Evolutionary conservation across 1,140 invertebrate genomes (phyloP).

Genomic region (Calosoma granatense): DNA sequence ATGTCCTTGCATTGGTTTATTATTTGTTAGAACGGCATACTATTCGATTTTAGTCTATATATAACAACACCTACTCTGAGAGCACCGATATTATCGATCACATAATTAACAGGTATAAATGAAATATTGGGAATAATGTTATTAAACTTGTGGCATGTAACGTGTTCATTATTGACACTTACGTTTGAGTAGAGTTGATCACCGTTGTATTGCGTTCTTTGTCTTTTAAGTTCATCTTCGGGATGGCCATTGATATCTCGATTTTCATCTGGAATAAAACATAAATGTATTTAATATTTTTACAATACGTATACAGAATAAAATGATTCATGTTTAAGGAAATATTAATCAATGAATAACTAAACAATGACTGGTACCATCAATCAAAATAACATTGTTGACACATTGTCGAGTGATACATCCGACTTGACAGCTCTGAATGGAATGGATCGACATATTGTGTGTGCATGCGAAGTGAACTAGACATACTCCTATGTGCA

Average conservation of each 20-base stretch:
- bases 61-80: too few species aligned
- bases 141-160: too few species aligned
- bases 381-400: neutral
- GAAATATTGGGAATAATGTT: too few species aligned
- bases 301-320: neutral
- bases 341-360: constrained; percentile 11
- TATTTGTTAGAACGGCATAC: too few species aligned
- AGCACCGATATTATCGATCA: too few species aligned
- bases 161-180: too few species aligned
- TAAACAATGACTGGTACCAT: constrained; percentile 6
- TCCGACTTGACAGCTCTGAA: neutral
- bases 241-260: constrained; percentile 72
- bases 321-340: constrained; percentile 1
- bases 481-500: too few species aligned
- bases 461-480: neutral
- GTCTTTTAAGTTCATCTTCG: constrained; percentile 77
- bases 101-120: too few species aligned
- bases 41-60: too few species aligned
- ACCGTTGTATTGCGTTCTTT: constrained; percentile 77
- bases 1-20: too few species aligned
- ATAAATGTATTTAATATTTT: constrained; percentile 17
- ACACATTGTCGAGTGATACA: neutral
- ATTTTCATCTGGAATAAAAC: constrained; percentile 62
- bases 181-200: constrained; percentile 82
- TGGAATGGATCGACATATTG: neutral